Percentiles rank a stretch among this genome's conserved stretches.
Conservation (phyloP, 2,113 vertebrate genomes). For the Rynchops niger region DNA sequence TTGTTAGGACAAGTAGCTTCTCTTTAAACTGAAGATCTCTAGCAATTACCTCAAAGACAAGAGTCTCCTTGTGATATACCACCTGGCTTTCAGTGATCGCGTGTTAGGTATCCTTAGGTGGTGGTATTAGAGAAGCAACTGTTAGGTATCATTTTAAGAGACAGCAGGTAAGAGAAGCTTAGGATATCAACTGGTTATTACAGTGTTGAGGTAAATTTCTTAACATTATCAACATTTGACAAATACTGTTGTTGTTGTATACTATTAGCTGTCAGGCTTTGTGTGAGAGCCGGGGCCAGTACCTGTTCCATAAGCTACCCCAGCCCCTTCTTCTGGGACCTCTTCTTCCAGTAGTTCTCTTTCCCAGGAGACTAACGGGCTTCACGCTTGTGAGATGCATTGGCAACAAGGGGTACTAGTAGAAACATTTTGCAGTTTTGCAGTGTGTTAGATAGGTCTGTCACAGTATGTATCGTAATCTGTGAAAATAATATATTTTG, state of each 20-base stretch:
- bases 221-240: background rate
- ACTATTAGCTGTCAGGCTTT: background rate
- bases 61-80: background rate
- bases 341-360: background rate
- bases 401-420: background rate
- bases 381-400: background rate
- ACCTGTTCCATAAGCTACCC: background rate
- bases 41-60: background rate
- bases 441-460: background rate
- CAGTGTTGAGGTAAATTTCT: background rate
- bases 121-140: fast-evolving
- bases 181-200: background rate
- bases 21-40: background rate
- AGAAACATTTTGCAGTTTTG: background rate
- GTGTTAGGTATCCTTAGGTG: too few species aligned
- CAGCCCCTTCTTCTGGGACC: background rate
- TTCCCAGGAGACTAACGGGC: background rate
- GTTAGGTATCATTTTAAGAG: background rate
- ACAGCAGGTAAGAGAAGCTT: background rate
- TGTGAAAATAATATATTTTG: conserved; percentile 6
- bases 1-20: background rate
- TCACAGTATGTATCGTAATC: background rate
- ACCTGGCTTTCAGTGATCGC: fast-evolving
- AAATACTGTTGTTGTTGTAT: background rate
- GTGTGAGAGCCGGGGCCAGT: background rate